Conservation (phyloP, 2,113 vertebrate species). For the Mormoops blainvillei region DNA sequence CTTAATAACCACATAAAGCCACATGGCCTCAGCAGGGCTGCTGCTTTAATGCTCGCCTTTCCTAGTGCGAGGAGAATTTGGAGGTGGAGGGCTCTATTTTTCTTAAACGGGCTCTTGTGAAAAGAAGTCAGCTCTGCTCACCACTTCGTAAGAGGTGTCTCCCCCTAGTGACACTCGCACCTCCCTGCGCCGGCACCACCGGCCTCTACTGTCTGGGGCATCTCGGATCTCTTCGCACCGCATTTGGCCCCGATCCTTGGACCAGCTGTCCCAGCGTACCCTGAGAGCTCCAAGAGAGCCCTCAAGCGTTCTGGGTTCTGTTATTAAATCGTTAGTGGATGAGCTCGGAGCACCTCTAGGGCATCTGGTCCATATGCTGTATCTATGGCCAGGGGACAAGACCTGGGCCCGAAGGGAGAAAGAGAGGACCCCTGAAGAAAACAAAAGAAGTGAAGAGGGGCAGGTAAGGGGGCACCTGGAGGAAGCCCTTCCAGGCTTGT, state of each 20-base stretch:
- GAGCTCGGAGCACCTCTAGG: not conserved
- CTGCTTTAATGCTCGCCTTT: not conserved
- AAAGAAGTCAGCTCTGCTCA: not conserved
- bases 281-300: not conserved
- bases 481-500: not conserved
- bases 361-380: not conserved
- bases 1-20: not conserved
- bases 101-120: not conserved
- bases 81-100: not conserved
- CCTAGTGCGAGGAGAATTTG: not conserved
- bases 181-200: not conserved
- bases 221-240: not conserved
- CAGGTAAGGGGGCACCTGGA: not conserved
- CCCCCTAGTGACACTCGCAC: not conserved
- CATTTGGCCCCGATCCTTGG: not conserved
- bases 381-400: not conserved
- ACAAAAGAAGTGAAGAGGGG: not conserved
- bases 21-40: accelerated
- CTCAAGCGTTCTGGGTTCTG: not conserved
- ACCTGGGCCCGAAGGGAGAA: not conserved
- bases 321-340: not conserved
- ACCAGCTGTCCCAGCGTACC: not conserved
- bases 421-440: not conserved
- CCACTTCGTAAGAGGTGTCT: not conserved
- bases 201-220: not conserved